These are phyloP conservation scores for Stegastes partitus DNA, from an alignment of 2,113 vertebrate genomes.

Conservation along the genomic window DNA sequence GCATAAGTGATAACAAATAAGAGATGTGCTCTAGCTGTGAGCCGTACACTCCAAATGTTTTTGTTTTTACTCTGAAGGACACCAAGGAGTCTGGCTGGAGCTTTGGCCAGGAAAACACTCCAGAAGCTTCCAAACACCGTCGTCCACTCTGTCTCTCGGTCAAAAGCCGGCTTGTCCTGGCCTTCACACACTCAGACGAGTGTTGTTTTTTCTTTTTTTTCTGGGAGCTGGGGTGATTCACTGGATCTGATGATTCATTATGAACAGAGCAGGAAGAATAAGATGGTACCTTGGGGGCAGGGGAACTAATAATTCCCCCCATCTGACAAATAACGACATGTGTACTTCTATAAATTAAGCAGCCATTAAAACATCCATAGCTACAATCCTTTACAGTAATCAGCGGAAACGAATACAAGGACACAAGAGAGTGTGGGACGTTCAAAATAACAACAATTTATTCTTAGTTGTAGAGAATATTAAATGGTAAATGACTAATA, in stretches of 20 bases:
- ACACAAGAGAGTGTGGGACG: no score
- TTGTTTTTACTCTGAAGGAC: constrained; percentile 79
- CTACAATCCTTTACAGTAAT: no score
- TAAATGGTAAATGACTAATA: neutral
- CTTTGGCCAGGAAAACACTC: constrained; percentile 78
- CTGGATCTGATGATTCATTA: constrained; percentile 41
- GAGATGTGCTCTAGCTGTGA: constrained; percentile 74
- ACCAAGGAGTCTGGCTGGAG: constrained; percentile 71
- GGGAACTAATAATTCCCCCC: constrained; percentile 4
- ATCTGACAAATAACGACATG: constrained; percentile 15
- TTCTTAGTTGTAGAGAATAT: no score
- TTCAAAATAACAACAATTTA: no score
- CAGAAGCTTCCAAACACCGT: constrained; percentile 66
- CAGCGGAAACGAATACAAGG: no score
- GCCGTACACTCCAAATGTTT: constrained; percentile 76
- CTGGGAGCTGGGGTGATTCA: constrained; percentile 3
- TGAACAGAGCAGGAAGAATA: constrained; percentile 17
- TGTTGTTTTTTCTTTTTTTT: neutral
- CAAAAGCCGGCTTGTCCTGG: constrained; percentile 35
- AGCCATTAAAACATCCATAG: no score
- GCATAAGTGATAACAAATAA: constrained; percentile 82
- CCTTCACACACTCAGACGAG: constrained; percentile 45
- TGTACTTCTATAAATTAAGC: constrained; percentile 3
- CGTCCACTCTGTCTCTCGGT: constrained; percentile 49
- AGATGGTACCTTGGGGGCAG: neutral